Conservation (phyloP, 2,888 invertebrate species). For the Spilosoma lubricipeda region DNA sequence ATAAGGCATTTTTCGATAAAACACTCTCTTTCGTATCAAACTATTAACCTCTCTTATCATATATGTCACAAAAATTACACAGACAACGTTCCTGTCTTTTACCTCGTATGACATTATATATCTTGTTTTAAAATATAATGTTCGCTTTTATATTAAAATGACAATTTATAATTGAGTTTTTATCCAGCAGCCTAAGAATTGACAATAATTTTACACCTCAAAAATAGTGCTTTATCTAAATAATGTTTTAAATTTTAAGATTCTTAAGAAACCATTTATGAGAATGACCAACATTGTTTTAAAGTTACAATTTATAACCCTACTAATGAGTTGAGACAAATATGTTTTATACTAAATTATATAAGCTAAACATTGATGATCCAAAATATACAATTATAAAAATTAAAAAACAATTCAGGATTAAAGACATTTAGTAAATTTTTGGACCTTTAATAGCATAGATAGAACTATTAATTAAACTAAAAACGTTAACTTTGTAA, state of each 20-base stretch:
- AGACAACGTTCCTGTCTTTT: conserved; percentile 71
- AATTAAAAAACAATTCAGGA: conserved; percentile 8
- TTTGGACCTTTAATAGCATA: conserved; percentile 28
- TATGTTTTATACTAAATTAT: conserved; percentile 30
- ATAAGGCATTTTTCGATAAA: conserved; percentile 86
- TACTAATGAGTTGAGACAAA: conserved; percentile 25
- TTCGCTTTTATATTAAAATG: conserved; percentile 70
- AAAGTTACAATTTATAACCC: conserved; percentile 13
- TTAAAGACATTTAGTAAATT: conserved; percentile 15
- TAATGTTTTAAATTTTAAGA: conserved; percentile 26
- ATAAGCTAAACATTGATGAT: conserved; percentile 31
- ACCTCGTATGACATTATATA: conserved; percentile 70
- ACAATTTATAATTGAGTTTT: conserved; percentile 75
- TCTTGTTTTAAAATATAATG: conserved; percentile 76
- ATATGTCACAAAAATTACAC: conserved; percentile 78
- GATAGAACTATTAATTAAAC: conserved; percentile 34
- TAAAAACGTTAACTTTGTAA: conserved; percentile 28
- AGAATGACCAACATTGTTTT: conserved; percentile 18
- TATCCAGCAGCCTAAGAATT: conserved; percentile 79
- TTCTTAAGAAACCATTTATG: conserved; percentile 25
- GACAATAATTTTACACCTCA: conserved; percentile 63
- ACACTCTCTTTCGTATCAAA: conserved; percentile 84
- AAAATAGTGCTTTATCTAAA: conserved; percentile 35
- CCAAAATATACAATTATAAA: conserved; percentile 37
- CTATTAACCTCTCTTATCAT: conserved; percentile 82